Conservation (phyloP, 2,797 vertebrate genomes). For the Sandelia bainsii region DNA sequence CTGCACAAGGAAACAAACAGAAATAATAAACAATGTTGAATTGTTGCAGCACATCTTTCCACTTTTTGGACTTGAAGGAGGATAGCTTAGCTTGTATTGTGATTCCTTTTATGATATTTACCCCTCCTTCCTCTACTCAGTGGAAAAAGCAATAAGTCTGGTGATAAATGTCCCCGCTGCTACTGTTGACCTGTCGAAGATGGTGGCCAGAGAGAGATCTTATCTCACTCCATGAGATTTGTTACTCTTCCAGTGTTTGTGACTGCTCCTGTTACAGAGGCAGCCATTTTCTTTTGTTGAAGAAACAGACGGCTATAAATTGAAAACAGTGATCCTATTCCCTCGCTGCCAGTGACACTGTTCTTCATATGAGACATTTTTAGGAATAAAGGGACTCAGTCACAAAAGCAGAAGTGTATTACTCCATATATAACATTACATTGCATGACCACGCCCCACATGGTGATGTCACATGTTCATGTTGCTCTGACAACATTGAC, state of each 20-base stretch:
- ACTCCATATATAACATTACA: not conserved
- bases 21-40: conserved; percentile 75
- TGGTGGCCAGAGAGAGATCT: conserved; percentile 34
- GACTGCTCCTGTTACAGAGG: conserved; percentile 21
- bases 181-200: conserved; percentile 49
- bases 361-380: conserved; percentile 10
- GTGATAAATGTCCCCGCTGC: conserved; percentile 51
- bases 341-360: conserved; percentile 7
- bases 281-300: conserved; percentile 34
- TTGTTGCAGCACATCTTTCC: conserved; percentile 50
- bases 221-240: conserved; percentile 40
- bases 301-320: conserved; percentile 15
- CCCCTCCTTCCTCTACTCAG: not conserved
- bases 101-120: conserved; percentile 52
- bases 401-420: not conserved
- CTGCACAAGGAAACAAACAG: conserved; percentile 56
- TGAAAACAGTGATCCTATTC: conserved; percentile 14
- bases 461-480: not conserved
- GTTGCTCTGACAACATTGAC: not conserved
- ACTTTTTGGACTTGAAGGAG: conserved; percentile 41
- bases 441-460: not conserved
- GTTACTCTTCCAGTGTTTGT: conserved; percentile 20
- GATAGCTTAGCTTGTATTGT: conserved; percentile 48
- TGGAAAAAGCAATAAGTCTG: conserved; percentile 62
- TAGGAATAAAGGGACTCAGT: not conserved